Evolutionary conservation across 2,888 invertebrate genomes (phyloP).

Genomic region (Hydriomena furcata): DNA sequence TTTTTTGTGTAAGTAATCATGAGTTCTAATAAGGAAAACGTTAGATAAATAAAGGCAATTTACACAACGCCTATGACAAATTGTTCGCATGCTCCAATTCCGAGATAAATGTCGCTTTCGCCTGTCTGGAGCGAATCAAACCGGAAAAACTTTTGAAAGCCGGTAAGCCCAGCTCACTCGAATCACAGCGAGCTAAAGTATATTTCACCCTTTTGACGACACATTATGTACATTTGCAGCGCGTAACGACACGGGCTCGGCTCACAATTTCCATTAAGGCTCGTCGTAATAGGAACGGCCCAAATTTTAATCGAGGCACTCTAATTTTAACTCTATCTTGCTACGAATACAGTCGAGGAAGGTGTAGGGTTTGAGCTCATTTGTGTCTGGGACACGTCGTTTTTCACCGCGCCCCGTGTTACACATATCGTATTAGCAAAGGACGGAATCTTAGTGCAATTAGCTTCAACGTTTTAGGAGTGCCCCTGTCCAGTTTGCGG

Average conservation of each 20-base stretch:
- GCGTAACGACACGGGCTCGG: constrained; percentile 80
- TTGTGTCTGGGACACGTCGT: constrained; percentile 51
- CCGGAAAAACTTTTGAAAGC: constrained; percentile 72
- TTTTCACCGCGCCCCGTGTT: constrained; percentile 66
- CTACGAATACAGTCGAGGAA: constrained; percentile 38
- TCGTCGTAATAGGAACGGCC: constrained; percentile 58
- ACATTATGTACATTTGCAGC: constrained; percentile 82
- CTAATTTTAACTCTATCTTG: constrained; percentile 54
- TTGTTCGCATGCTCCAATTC: constrained; percentile 30
- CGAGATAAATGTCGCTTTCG: constrained; percentile 42
- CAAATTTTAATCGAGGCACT: constrained; percentile 50
- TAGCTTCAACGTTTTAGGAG: constrained; percentile 77
- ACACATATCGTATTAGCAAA: constrained; percentile 82
- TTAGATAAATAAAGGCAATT: constrained; percentile 17
- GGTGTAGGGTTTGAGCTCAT: constrained; percentile 34
- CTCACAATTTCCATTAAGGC: constrained; percentile 81
- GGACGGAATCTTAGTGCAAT: constrained; percentile 81
- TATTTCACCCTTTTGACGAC: constrained; percentile 83
- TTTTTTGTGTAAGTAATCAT: not conserved
- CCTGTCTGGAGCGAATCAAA: constrained; percentile 61
- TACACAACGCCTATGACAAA: constrained; percentile 23
- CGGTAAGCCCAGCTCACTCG: constrained; percentile 61
- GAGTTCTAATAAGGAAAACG: constrained; percentile 10
- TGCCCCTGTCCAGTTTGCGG: constrained; percentile 45
- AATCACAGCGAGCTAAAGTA: constrained; percentile 80